Base-by-base conservation (phyloP, 2,888 invertebrate species). In the Phyto melanocephala region DNA sequence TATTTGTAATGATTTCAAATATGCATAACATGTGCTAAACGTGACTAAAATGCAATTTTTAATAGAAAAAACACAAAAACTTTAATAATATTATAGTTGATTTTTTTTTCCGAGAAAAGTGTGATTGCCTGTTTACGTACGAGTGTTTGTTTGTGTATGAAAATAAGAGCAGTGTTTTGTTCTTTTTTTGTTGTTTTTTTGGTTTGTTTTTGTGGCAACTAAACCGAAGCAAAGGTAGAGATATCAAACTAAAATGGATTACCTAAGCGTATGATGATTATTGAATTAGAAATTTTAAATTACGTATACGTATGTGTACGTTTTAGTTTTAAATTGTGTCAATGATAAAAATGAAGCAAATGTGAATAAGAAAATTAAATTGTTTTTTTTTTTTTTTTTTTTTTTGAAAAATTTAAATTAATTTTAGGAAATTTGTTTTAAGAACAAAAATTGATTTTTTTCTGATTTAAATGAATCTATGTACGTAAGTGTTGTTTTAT, bases 1-100 rank as follows among this genome's bases (percentile, higher is more conserved):
- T 79, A 82, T 82, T 82, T 79, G 82, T 82, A 82, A 82, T 82
- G 79, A 82, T 82, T 79, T 76, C 79, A 79, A 82, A 82, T 79
- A 82, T 82, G 82, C 82, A 82, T 82, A 82, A 76, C 82, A 82
- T 82, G 82, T 82, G 82, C 79, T 62, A 79, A 76, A 82, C 82
- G 79, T 82, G 82, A 82, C 82, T 82, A 79, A 82, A 75, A 82
- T 82, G 67, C 58, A 67, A 60, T 75, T 75, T 62, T 71, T 52
- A 58, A 65, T 68, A 52, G 68, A 62, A 76, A 71, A 68, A 45
- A 40, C 24, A 52, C 22, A 37, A n/a, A 17, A 40, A 28, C 28
- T 20, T 33, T 37, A 54, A 50, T 33, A 65, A 58, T 22, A 33
- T 74, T 52, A 40, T 54, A 52, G 28, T 15, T n/a, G n/a, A n/a